Percentiles rank a stretch among this genome's conserved stretches.
Evolutionary conservation across 2,797 vertebrate species (phyloP).

Genomic region (Falco novaeseelandiae): DNA sequence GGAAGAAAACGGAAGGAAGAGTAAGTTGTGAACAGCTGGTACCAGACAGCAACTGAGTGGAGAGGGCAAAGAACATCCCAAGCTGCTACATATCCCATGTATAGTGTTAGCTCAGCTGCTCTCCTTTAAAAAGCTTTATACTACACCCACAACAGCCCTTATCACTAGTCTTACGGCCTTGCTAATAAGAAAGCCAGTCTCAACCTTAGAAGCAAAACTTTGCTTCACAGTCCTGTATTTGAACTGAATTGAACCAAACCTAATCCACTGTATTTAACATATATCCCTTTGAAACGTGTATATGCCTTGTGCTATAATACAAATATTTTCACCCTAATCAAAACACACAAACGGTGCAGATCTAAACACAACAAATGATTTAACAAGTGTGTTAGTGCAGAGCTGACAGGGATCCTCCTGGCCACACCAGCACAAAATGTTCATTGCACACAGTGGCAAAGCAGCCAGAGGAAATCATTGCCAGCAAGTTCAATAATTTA

Average conservation of each 20-base stretch:
- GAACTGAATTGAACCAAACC: neutral
- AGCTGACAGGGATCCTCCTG: neutral
- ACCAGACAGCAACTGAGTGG: rapidly evolving
- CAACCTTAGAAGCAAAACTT: neutral
- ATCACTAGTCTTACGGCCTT: neutral
- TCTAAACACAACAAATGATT: neutral
- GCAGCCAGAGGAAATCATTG: neutral
- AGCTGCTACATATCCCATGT: rapidly evolving
- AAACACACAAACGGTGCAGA: neutral
- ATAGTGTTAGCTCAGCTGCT: neutral
- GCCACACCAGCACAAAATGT: neutral
- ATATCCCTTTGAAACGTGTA: neutral
- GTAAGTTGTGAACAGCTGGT: neutral
- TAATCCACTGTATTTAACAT: neutral
- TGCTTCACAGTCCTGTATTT: neutral
- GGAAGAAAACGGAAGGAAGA: too few species aligned
- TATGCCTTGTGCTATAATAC: neutral
- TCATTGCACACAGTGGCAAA: neutral
- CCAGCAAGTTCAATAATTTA: neutral
- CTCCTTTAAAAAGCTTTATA: neutral
- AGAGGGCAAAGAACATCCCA: neutral
- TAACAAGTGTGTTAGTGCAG: rapidly evolving
- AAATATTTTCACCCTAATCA: neutral
- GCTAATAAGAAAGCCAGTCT: neutral
- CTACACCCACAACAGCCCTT: neutral